Conservation (phyloP, 1,140 invertebrate genomes). For the Halyomorpha halys region DNA sequence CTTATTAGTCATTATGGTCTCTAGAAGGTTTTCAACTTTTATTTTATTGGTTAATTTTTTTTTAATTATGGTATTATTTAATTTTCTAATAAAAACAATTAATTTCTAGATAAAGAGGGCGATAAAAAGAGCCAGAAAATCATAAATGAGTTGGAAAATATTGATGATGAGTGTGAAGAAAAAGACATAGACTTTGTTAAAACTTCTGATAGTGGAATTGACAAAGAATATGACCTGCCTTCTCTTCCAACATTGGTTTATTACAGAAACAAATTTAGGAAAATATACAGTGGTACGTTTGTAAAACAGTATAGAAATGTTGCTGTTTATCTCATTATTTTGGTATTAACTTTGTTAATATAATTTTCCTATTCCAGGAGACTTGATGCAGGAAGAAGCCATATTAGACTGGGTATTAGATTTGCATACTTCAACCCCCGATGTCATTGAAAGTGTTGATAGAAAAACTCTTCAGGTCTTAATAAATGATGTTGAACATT, state of each 20-base stretch:
- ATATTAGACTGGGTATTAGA: conserved; percentile 84
- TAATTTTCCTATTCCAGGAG: conserved; percentile 40
- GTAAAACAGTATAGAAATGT: not conserved
- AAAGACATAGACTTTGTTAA: conserved; percentile 88
- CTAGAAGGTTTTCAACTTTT: too few relatives aligned
- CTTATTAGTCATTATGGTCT: too few relatives aligned
- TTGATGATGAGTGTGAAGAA: conserved; percentile 87
- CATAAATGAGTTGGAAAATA: conserved; percentile 81
- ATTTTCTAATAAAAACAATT: not conserved
- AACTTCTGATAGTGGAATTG: conserved; percentile 78
- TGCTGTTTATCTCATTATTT: not conserved
- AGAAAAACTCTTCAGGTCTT: conserved; percentile 78
- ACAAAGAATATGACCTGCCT: conserved; percentile 80
- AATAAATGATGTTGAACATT: conserved; percentile 79
- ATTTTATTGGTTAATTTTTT: too few relatives aligned
- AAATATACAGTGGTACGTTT: conserved; percentile 56
- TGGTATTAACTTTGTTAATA: not conserved
- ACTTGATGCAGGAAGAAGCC: conserved; percentile 83
- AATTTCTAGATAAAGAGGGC: conserved; percentile 64
- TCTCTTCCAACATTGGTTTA: conserved; percentile 74
- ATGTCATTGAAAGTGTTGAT: conserved; percentile 86
- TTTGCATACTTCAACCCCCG: conserved; percentile 68
- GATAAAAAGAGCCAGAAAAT: conserved; percentile 85
- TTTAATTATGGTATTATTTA: too few relatives aligned
- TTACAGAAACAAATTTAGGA: conserved; percentile 81